Evolutionary conservation across 2,113 vertebrate species (phyloP), one percentile per base, ranked within the genome.

Genomic region (Motacilla alba): DNA sequence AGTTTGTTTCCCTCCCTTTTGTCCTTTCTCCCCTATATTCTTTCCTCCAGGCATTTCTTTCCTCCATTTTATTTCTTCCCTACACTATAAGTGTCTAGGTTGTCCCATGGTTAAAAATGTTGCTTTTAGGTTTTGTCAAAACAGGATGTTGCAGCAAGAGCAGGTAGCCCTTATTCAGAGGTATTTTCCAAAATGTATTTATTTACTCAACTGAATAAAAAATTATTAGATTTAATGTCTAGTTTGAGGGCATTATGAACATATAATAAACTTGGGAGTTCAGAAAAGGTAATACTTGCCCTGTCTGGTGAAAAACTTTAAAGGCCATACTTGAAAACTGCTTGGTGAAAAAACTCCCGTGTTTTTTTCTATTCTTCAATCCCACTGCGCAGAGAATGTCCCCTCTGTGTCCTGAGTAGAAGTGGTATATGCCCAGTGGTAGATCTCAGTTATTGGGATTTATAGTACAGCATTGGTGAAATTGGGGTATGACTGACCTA

Each of bases 341-440:
- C 12, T 73, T 31, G 3, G 2, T 83, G 35, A 37, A 66, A 75
- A 60, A 56, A 15, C 2, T 80, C 24, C 1, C 0, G 0, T 37
- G 2, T 56, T 68, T 80, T 72, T 43, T 50, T 67, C 46, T 66
- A 6, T 52, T 69, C 27, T 60, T 83, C 9, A 39, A 4, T 47
- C 27, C 7, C 33, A 67, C 15, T 67, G 28, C 15, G 39, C 27
- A 69, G 44, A 83, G 5, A 43, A 63, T 73, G 20, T 79, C 23
- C 24, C 15, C 16, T 87, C 11, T 31, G 2, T 69, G 55, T 63
- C n/a, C 56, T 91, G 39, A 67, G 11, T 19, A 82, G 33, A 82
- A 87, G 70, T 2, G 2, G 12, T 55, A 5, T 59, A 28, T 68
- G 12, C 6, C 33, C 21, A n/a, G 23, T 43, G 39, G 23, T 75